Conservation (phyloP, 2,113 vertebrate species). For the Lophura nycthemera region DNA sequence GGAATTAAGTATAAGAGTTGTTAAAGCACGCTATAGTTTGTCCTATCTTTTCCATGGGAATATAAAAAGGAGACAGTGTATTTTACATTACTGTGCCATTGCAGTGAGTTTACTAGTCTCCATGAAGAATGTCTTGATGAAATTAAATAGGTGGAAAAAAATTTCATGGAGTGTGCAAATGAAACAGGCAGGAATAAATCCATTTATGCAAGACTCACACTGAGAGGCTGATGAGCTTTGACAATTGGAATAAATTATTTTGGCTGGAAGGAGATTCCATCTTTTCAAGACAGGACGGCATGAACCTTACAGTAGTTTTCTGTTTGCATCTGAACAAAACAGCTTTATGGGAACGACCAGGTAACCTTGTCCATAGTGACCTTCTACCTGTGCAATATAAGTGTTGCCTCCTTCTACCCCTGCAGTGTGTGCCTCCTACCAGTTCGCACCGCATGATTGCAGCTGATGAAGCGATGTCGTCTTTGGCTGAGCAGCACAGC, state of each 20-base stretch:
- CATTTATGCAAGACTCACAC: conserved; percentile 47
- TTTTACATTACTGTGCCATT: conserved; percentile 22
- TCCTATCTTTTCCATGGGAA: background rate
- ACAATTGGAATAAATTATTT: conserved; percentile 68
- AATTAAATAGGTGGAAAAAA: conserved; percentile 63
- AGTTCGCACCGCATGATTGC: background rate
- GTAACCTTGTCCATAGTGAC: background rate
- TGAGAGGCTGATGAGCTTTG: conserved; percentile 64
- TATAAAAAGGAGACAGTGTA: background rate
- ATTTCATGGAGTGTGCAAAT: conserved; percentile 27
- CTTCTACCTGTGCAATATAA: fast-evolving
- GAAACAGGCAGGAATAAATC: conserved; percentile 59
- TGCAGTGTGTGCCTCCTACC: background rate
- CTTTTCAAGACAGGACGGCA: background rate
- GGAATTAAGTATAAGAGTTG: background rate
- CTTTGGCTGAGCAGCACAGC: background rate
- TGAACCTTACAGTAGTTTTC: background rate
- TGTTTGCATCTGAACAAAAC: background rate
- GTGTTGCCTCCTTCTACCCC: too few relatives aligned
- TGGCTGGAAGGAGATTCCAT: conserved; percentile 45
- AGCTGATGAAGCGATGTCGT: background rate
- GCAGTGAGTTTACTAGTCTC: conserved; percentile 16
- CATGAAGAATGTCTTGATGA: conserved; percentile 45
- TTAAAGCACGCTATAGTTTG: background rate
- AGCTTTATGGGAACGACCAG: background rate